Base-by-base conservation (phyloP, 2,797 vertebrate genomes). In the Artibeus lituratus region DNA sequence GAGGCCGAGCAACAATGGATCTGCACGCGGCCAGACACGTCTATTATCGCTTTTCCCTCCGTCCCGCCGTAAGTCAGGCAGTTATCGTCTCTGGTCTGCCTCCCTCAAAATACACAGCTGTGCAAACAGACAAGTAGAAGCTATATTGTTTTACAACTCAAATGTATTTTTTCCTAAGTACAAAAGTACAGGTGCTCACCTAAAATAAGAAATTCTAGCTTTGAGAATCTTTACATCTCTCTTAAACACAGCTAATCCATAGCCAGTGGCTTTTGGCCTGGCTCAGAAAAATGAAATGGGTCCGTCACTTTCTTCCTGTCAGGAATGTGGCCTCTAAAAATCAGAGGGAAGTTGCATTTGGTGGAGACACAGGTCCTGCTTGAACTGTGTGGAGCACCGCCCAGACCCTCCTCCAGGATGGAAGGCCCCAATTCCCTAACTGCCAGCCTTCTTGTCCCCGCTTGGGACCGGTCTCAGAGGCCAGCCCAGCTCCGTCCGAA, bases 1-100 rank as follows among this genome's bases (percentile, higher is more conserved):
- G 24, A 18, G 32, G 3, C 49, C 44, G 57, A n/a, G n/a, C 24
- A 42, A 6, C 8, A n/a, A 69, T 1, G 35, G 51, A 76, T n/a
- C 37, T n/a, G 3, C 51, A 7, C 15, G 3, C 3, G 6, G 21
- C 49, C 49, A 15, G 6, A 14, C 37, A 2, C 4, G 9, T 35
- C 11, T 85, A 4, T 37, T 14, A 22, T 11, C 0, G 1, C 19
- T 32, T 55, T 18, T 84, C 47, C 39, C 67, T 19, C 3, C 2
- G 47, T 19, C 24, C 5, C 73, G 67, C 42, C 77, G 2, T 0
- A 2, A 2, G 14, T 49, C 37, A 18, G 16, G 14, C 22, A 35
- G 11, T 42, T 47, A 39, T 55, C 80, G 35, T 37, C 16, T 22
- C 51, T 53, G 67, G 10, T 37, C 44, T 24, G 32, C 47, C 44